Percentiles rank a stretch among this genome's conserved stretches.
phyloP scores from a whole-genome alignment of 2,888 invertebrate species.

The Andricus curvator region DNA sequence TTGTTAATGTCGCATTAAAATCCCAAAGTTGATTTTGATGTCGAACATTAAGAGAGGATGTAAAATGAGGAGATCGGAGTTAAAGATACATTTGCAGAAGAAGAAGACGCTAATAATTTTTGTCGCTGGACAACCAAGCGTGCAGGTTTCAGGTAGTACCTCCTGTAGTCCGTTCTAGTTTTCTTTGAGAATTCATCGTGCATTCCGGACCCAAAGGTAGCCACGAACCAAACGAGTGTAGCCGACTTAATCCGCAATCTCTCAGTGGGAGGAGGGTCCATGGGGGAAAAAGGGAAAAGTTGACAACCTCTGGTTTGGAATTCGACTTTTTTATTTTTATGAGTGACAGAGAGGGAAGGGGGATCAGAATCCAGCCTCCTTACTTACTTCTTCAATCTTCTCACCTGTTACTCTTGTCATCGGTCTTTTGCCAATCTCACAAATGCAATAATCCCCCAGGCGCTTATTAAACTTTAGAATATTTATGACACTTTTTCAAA shows the following conservation, averaged over 20 bases:
- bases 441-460: constrained; percentile 12
- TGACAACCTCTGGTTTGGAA: constrained; percentile 75
- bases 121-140: constrained; percentile 1
- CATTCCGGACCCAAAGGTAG: constrained; percentile 36
- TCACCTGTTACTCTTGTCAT: constrained; percentile 67
- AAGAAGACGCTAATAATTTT: background rate
- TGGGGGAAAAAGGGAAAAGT: constrained; percentile 52
- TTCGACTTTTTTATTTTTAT: constrained; percentile 74
- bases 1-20: background rate
- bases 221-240: constrained; percentile 32
- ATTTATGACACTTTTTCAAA: constrained; percentile 13
- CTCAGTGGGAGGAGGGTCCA: constrained; percentile 21
- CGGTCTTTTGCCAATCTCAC: constrained; percentile 27
- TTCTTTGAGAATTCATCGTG: constrained; percentile 35
- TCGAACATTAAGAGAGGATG: background rate
- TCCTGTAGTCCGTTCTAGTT: constrained; percentile 23
- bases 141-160: constrained; percentile 5
- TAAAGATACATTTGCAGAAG: background rate
- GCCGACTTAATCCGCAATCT: constrained; percentile 33
- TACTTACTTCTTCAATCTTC: constrained; percentile 60
- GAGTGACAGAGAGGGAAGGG: constrained; percentile 60
- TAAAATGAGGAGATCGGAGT: background rate
- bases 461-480: constrained; percentile 17
- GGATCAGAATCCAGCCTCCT: constrained; percentile 64
- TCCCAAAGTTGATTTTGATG: background rate